Percentiles rank a stretch among this genome's conserved stretches.
Evolutionary conservation across 2,888 invertebrate genomes (phyloP).

Genomic region (Auanema freiburgensis): DNA sequence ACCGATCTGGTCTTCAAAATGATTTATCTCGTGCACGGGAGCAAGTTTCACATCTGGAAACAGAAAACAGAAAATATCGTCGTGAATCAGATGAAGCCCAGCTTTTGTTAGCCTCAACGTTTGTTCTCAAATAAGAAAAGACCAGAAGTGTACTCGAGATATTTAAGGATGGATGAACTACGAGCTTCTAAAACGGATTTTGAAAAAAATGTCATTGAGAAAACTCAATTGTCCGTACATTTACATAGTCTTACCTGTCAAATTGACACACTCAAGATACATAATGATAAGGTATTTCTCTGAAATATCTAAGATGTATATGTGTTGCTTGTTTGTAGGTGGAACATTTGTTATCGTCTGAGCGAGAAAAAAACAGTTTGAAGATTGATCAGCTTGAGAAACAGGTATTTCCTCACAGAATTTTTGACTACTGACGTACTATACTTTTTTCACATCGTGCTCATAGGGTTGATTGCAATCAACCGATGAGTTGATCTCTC

Average conservation of each 20-base stretch:
- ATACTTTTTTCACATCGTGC: no score
- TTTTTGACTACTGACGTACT: no score
- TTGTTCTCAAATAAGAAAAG: conserved; percentile 2
- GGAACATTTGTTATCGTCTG: no score
- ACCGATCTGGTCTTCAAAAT: conserved; percentile 11
- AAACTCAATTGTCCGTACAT: not conserved
- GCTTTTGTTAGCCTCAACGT: conserved; percentile 7
- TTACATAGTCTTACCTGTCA: conserved; percentile 1
- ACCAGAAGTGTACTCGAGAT: not conserved
- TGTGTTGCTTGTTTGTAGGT: no score
- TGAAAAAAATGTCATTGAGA: not conserved
- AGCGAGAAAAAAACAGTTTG: no score
- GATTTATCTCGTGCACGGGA: conserved; percentile 13
- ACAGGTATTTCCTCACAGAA: no score
- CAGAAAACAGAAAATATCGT: conserved; percentile 9
- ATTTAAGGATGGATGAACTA: conserved; percentile 3
- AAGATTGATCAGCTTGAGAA: no score
- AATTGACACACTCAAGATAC: not conserved
- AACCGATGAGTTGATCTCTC: no score
- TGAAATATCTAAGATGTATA: no score
- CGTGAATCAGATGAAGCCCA: conserved; percentile 19
- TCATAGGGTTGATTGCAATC: no score
- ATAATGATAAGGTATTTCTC: no score
- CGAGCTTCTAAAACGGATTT: not conserved
- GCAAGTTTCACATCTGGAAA: not conserved